phyloP scores from a whole-genome alignment of 2,888 invertebrate genomes.

The Hoplodrina ambigua region DNA sequence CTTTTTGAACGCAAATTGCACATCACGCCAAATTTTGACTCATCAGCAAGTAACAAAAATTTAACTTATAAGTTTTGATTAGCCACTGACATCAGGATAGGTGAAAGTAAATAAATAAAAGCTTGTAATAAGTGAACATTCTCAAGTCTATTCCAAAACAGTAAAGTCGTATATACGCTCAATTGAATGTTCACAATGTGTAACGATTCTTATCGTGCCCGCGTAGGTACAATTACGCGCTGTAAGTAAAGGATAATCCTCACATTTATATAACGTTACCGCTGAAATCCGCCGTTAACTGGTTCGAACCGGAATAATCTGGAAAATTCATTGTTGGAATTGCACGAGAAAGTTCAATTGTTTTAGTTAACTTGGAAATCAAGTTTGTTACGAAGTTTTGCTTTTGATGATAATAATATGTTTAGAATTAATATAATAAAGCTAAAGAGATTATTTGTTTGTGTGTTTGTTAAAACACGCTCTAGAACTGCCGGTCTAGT shows the following conservation, averaged over 20 bases:
- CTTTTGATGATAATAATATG: neutral
- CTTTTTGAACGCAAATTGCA: no score
- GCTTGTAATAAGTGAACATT: slow-evolving; percentile 29
- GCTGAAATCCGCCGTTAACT: slow-evolving; percentile 44
- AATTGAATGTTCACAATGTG: slow-evolving; percentile 53
- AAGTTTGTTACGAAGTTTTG: neutral
- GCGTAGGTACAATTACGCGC: slow-evolving; percentile 47
- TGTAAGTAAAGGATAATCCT: slow-evolving; percentile 57
- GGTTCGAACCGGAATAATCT: slow-evolving; percentile 44
- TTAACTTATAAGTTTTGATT: no score
- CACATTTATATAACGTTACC: slow-evolving; percentile 55
- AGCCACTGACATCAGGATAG: no score
- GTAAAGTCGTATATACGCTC: slow-evolving; percentile 33
- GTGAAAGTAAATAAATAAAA: no score
- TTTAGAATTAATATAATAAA: neutral
- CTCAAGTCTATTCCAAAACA: slow-evolving; percentile 19
- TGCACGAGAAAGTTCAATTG: slow-evolving; percentile 23
- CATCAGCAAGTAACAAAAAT: no score
- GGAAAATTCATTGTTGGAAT: slow-evolving; percentile 35
- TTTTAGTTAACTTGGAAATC: slow-evolving; percentile 14
- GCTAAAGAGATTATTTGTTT: no score
- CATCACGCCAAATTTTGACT: no score
- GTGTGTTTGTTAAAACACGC: no score
- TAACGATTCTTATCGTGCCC: slow-evolving; percentile 40
- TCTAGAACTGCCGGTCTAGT: no score